Conservation (phyloP, 2,888 invertebrate species). For the Zele albiditarsus region DNA sequence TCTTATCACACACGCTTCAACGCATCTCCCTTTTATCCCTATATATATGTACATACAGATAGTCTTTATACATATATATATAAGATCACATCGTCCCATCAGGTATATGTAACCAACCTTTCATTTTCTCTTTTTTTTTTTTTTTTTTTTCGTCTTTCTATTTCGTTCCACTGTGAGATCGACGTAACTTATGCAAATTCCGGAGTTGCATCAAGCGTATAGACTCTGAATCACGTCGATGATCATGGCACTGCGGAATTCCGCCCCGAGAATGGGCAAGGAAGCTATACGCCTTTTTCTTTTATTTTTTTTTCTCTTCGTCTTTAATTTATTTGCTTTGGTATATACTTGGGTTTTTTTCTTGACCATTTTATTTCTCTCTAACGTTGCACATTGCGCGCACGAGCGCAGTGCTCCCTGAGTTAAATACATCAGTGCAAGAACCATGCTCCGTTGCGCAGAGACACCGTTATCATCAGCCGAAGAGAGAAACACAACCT, state of each 20-base stretch:
- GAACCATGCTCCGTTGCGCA: constrained; percentile 58
- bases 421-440: constrained; percentile 5
- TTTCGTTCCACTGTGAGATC: constrained; percentile 13
- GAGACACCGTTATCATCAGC: constrained; percentile 58
- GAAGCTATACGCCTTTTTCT: constrained; percentile 38
- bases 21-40: constrained; percentile 23
- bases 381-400: constrained; percentile 21
- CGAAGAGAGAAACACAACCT: not conserved
- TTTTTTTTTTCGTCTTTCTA: not conserved
- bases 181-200: constrained; percentile 47
- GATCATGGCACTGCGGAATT: constrained; percentile 43
- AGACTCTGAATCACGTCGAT: constrained; percentile 45
- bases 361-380: constrained; percentile 22
- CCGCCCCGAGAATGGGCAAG: constrained; percentile 35
- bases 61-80: not conserved
- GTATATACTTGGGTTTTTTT: not conserved
- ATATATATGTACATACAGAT: not conserved
- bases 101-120: not conserved
- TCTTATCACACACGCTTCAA: constrained; percentile 43
- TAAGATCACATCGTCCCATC: not conserved
- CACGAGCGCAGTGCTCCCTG: constrained; percentile 35
- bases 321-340: not conserved
- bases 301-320: constrained; percentile 29
- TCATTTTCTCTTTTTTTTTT: not conserved
- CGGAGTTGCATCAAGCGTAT: constrained; percentile 33